Conservation (phyloP, 2,888 invertebrate genomes). For the Tenthredo livida region DNA sequence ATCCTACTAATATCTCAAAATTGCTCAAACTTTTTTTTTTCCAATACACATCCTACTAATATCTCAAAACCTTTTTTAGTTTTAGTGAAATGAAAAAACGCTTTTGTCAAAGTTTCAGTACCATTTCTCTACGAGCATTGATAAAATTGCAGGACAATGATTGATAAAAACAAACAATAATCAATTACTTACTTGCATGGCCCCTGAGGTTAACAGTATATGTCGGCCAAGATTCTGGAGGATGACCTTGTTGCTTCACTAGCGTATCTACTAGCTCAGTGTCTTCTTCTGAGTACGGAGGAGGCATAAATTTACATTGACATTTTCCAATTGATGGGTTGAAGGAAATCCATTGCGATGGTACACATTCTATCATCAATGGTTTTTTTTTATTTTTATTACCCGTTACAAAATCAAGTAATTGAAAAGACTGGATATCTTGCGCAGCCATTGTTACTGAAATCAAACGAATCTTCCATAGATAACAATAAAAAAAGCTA, state of each 20-base stretch:
- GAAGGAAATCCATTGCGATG: conserved; percentile 52
- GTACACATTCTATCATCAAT: conserved; percentile 50
- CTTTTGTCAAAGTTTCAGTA: no score
- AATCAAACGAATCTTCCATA: neutral
- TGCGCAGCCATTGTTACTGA: neutral
- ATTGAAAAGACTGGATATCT: neutral
- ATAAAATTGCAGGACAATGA: no score
- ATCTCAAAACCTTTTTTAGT: neutral
- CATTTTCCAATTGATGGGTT: conserved; percentile 42
- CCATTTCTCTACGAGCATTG: no score
- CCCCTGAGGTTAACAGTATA: conserved; percentile 33
- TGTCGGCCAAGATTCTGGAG: conserved; percentile 50
- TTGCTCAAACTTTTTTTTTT: neutral
- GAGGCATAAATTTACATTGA: conserved; percentile 47
- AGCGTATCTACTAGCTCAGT: conserved; percentile 17
- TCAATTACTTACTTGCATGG: conserved; percentile 28
- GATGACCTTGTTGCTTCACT: conserved; percentile 24
- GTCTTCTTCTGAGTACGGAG: conserved; percentile 52
- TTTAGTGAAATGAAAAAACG: no score
- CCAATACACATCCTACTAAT: conserved; percentile 58
- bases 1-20: no score
- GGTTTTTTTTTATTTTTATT: neutral
- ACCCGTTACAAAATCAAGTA: neutral
- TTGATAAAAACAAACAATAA: neutral
- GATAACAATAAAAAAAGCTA: no score